A percentile compares a stretch with the other conserved stretches of the same genome.
Evolutionary conservation across 1,140 invertebrate species (phyloP).

Genomic region (Pseudomyrmex flavicornis): DNA sequence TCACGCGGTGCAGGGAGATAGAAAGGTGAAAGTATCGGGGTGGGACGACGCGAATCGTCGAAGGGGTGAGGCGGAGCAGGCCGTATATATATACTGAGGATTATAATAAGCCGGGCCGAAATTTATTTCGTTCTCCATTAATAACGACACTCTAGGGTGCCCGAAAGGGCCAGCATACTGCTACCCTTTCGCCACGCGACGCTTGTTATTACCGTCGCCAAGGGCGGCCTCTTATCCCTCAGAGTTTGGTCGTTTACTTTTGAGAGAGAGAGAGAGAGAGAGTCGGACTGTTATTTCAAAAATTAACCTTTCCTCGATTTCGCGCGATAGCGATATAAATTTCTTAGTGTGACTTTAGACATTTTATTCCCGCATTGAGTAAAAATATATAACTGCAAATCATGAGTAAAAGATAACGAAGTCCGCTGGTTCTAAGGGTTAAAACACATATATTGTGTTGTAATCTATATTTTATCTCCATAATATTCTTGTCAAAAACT

Average conservation of each 20-base stretch:
- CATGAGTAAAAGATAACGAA: neutral
- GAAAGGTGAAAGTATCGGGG: conserved; percentile 27
- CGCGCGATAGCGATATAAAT: neutral
- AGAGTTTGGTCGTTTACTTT: neutral
- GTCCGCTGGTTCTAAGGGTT: neutral
- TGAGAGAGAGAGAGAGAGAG: neutral
- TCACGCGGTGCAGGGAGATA: conserved; percentile 12
- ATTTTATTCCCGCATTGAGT: too few species aligned
- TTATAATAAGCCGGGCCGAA: conserved; percentile 73
- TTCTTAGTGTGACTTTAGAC: neutral
- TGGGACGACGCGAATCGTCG: conserved; percentile 5
- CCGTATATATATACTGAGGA: conserved; percentile 61
- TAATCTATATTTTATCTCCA: neutral
- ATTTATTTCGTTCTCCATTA: conserved; percentile 74
- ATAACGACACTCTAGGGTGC: conserved; percentile 56
- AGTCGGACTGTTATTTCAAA: neutral
- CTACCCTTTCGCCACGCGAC: conserved; percentile 68
- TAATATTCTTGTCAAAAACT: neutral
- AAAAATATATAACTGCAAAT: too few species aligned
- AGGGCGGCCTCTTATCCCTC: conserved; percentile 28
- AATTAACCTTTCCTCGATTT: neutral
- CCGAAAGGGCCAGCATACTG: conserved; percentile 36
- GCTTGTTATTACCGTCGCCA: conserved; percentile 59
- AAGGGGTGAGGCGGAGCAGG: conserved; percentile 31
- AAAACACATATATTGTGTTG: neutral